Evolutionary conservation across 2,797 vertebrate genomes (phyloP), one percentile per base, ranked within the genome.

Genomic region (Denticeps clupeoides): DNA sequence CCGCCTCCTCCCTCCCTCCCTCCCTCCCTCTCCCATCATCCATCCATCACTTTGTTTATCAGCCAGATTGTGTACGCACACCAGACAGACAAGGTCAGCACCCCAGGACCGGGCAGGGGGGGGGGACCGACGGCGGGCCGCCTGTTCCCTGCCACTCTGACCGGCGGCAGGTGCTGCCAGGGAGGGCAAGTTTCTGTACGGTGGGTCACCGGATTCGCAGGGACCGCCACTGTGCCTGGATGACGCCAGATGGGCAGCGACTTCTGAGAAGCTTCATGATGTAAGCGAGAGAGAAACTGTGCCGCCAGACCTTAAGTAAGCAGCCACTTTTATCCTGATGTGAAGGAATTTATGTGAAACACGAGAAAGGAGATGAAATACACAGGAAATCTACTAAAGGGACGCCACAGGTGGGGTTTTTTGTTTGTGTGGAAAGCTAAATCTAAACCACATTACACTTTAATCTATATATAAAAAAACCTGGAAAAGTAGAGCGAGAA

Each of bases 11-110:
- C 55, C 16, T 19, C 50, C 45, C 27, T 53, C 44, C 28, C 26
- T 32, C 45, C 37, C 10, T 28, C 23, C 56, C 27, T 56, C 33
- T 32, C 33, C 27, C 47, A n/a, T 50, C 53, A 43, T 56, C 49
- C 51, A 67, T 74, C 63, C 60, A 71, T 71, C 59, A 35, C 45
- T 7, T 7, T 58, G 56, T 57, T 68, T 56, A 25, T 24, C 41
- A 43, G 63, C 62, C 51, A 51, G 64, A 53, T 53, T 56, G 66
- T 68, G 66, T 63, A 60, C 42, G 50, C 38, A 67, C 12, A 11
- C 53, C 51, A 65, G 63, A 72, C 64, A 63, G 72, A 75, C 64
- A 48, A 73, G 76, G 74, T 74, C 70, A 45, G 29, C 63, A 61
- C 67, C 62, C 55, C 51, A 38, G 60, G 64, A n/a, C 13, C 3